phyloP scores from a whole-genome alignment of 2,888 invertebrate genomes.

The Cistogaster globosa region DNA sequence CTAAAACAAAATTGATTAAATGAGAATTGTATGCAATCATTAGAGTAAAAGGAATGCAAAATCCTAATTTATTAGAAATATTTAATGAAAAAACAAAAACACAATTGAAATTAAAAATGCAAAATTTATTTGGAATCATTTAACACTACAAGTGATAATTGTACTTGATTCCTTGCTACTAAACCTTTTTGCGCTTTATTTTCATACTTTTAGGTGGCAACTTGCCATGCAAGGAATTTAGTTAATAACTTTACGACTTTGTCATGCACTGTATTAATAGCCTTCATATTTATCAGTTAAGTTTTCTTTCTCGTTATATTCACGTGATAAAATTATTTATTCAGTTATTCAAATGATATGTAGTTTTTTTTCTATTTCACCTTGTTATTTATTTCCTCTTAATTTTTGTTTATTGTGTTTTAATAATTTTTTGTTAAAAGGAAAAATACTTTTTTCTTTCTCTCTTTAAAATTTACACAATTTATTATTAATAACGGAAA shows the following conservation, averaged over 20 bases:
- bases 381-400: conserved; percentile 42
- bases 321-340: conserved; percentile 19
- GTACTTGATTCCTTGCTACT: too few relatives aligned
- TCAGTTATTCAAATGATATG: background rate
- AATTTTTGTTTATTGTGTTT: conserved; percentile 17
- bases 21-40: too few relatives aligned
- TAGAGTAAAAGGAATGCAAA: too few relatives aligned
- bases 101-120: too few relatives aligned
- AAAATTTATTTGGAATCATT: too few relatives aligned
- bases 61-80: too few relatives aligned
- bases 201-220: too few relatives aligned
- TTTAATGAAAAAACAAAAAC: too few relatives aligned
- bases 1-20: too few relatives aligned
- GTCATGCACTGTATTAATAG: background rate
- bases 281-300: conserved; percentile 3
- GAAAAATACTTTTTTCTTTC: background rate
- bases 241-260: background rate
- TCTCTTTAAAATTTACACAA: conserved; percentile 4
- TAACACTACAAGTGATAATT: too few relatives aligned
- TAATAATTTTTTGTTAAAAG: background rate
- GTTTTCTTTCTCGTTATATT: conserved; percentile 11
- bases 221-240: too few relatives aligned
- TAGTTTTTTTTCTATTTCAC: conserved; percentile 22
- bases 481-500: conserved; percentile 62
- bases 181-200: too few relatives aligned